A percentile compares a stretch with the other conserved stretches of the same genome.
phyloP scores from a whole-genome alignment of 1,140 invertebrate genomes.

The Macrobrachium rosenbergii region DNA sequence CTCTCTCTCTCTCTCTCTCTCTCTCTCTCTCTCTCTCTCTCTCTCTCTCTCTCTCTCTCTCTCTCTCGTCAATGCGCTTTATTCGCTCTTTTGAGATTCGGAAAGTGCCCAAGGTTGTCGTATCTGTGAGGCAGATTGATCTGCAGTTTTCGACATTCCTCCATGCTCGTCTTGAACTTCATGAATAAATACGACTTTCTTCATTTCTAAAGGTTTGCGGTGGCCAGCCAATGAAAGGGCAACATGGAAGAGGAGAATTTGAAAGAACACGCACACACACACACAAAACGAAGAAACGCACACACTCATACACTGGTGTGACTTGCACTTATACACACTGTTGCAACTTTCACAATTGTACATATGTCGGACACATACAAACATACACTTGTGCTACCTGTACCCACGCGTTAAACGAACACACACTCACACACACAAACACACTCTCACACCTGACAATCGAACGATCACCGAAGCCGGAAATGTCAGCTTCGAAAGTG shows the following conservation, averaged over 20 bases:
- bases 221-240: not conserved
- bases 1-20: slow-evolving; percentile 4
- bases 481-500: no score
- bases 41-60: slow-evolving; percentile 20
- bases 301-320: no score
- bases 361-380: not conserved
- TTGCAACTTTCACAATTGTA: no score
- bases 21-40: slow-evolving; percentile 4
- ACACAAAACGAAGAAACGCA: slow-evolving; percentile 4
- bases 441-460: not conserved
- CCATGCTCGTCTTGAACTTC: not conserved
- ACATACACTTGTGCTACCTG: not conserved
- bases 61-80: not conserved
- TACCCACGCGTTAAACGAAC: not conserved
- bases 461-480: not conserved
- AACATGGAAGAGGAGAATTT: not conserved
- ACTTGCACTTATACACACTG: no score
- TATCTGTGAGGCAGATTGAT: no score
- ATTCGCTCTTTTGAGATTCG: no score
- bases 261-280: slow-evolving; percentile 6
- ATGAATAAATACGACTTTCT: no score
- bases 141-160: no score
- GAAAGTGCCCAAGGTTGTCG: no score
- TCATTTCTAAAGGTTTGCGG: no score
- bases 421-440: slow-evolving; percentile 29